These are phyloP conservation scores for Marmota flaviventris DNA, from an alignment of 2,113 vertebrate genomes.

Conservation along the genomic window DNA sequence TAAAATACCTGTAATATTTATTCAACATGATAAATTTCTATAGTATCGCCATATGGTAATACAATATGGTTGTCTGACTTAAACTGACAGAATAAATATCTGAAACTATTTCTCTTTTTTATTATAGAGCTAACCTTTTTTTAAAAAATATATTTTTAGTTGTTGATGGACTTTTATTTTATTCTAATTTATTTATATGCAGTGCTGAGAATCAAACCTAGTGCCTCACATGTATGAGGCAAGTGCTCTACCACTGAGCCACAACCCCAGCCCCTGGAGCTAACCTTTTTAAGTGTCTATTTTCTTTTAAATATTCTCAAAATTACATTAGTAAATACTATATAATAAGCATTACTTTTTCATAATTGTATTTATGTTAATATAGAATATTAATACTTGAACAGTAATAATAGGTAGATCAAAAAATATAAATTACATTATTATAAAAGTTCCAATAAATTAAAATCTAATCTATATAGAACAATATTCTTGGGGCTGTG, in stretches of 20 bases:
- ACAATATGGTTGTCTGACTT: neutral
- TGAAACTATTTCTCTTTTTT: slow-evolving; percentile 10
- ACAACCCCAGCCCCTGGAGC: neutral
- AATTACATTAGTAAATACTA: slow-evolving; percentile 16
- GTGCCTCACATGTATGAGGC: too few relatives aligned
- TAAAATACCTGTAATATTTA: slow-evolving; percentile 22
- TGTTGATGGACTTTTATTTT: too few relatives aligned
- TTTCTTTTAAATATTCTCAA: slow-evolving; percentile 49
- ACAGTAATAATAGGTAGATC: neutral
- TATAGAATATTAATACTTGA: neutral
- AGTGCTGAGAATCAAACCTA: too few relatives aligned
- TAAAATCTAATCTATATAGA: slow-evolving; percentile 44
- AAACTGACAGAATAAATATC: neutral
- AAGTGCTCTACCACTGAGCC: too few relatives aligned
- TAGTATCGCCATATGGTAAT: neutral
- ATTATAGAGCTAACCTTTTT: neutral
- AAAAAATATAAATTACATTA: slow-evolving; percentile 26
- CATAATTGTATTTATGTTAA: neutral
- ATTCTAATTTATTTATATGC: too few relatives aligned
- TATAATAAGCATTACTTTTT: slow-evolving; percentile 16
- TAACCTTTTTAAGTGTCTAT: neutral
- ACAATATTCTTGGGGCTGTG: neutral
- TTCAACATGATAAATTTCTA: neutral
- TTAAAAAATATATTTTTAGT: too few relatives aligned
- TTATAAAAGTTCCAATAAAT: slow-evolving; percentile 19